Conservation (phyloP, 2,113 vertebrate genomes). For the Nannobrachium achirus region DNA sequence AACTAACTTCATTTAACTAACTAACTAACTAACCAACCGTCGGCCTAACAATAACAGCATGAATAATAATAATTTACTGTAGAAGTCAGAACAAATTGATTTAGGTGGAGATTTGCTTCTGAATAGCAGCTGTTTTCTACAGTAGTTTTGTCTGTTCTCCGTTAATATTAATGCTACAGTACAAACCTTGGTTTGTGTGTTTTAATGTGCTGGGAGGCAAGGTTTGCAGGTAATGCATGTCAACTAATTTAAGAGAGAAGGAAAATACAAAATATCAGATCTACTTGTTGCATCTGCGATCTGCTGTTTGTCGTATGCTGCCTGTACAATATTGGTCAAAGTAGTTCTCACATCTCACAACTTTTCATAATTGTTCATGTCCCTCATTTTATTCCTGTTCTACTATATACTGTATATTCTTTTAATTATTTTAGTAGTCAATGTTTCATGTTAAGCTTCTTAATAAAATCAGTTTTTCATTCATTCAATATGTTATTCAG, state of each 20-base stretch:
- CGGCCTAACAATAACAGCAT: not conserved
- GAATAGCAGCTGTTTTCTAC: not conserved
- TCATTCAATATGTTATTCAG: not conserved
- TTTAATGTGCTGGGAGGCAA: too few relatives aligned
- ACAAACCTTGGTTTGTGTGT: not conserved
- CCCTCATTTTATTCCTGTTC: not conserved
- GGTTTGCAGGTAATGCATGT: too few relatives aligned
- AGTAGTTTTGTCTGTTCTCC: not conserved
- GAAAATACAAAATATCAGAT: too few relatives aligned
- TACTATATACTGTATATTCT: too few relatives aligned
- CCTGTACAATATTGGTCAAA: not conserved
- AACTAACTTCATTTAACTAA: not conserved
- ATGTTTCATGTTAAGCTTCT: too few relatives aligned
- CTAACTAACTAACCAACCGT: constrained; percentile 1
- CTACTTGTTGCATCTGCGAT: too few relatives aligned
- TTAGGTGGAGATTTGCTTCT: not conserved
- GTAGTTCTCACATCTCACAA: too few relatives aligned
- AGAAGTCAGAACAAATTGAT: not conserved
- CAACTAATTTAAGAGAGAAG: too few relatives aligned
- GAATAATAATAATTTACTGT: not conserved
- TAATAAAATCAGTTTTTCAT: too few relatives aligned
- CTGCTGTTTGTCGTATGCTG: too few relatives aligned
- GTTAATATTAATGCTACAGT: not conserved
- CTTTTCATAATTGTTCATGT: not conserved
- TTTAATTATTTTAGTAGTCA: too few relatives aligned